Base-by-base conservation (phyloP, 2,888 invertebrate species). In the Metopia argyrocephala region DNA sequence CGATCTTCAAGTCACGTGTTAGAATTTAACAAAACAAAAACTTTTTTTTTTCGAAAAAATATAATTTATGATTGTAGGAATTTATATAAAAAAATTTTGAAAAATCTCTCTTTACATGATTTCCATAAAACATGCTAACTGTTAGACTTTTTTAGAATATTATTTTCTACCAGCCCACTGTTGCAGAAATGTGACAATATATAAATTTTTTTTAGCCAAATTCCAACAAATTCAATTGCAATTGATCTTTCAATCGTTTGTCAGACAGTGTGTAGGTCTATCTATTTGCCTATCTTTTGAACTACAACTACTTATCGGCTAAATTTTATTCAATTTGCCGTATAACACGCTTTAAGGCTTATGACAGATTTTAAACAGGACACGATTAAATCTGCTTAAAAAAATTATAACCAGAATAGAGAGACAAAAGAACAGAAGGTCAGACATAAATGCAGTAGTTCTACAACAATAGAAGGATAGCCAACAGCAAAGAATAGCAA, bases 261-360 rank as follows among this genome's bases (percentile, higher is more conserved):
- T n/a, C 38, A 38, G 27, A 50, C 31, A 23, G 18, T 70, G 9
- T 45, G 20, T 48, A 20, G 27, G 4, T 21, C n/a, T 50, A 75
- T 15, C n/a, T 18, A n/a, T 15, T 1, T 48, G 48, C n/a, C 48
- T 18, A 25, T 27, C 2, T 27, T 5, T 57, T 28, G 15, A 25
- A 54, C 48, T 57, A 64, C 25, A 45, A 54, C 48, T 57, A 56
- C 25, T 70, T 45, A 75, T 31, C 15, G 6, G 57, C 78, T 74
- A 68, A 85, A 84, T 74, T 85, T 85, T 86, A 86, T 86, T 86
- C 84, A 89, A 89, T 89, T 89, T 87, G 87, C 85, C 88, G 81
- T 87, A 85, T 87, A 89, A 89, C 88, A 87, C 87, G 87, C 89
- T 89, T 89, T 87, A 84, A 76, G 85, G 89, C 87, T 89, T 89